Base-by-base conservation (phyloP, 1,140 invertebrate species). In the Aphidius gifuensis region DNA sequence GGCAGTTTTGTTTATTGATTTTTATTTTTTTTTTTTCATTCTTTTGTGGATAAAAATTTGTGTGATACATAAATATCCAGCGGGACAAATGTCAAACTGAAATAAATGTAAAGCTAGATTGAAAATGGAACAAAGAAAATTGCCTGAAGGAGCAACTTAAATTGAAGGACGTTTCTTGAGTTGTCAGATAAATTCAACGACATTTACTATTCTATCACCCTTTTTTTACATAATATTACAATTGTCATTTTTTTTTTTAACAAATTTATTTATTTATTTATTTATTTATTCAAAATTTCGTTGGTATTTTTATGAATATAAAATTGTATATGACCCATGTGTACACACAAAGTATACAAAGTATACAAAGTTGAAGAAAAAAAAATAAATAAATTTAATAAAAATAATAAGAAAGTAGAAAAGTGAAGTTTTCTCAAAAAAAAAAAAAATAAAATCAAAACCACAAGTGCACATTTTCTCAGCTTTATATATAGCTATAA, bases 101-200 rank as follows among this genome's bases (percentile, higher is more conserved):
- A 23, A 44, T 51, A 42, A 49, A 61, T 40, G 61, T 66, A 32
- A 32, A 32, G 23, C 23, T 32, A 32, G 23, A 32, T 32, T 32
- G 23, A 32, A 62, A 62, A 54, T 61, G 62, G 58, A 57, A 60
- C 53, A 62, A 46, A 40, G 55, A 59, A 60, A 57, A 71, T 69
- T 23, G 69, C 69, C 74, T 69, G 53, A 67, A 68, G 68, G 71
- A 69, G 76, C 70, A 69, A 75, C 70, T 74, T 79, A 78, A 79
- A 80, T 78, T 78, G 76, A 79, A 77, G 77, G 74, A 74, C 69
- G 74, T 75, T 73, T 78, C 71, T 67, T 32, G 77, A 79, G 69
- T 79, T 77, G 76, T 79, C 76, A 78, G 23, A 32, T 32, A 32
- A 32, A 32, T 32, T 32, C 23, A 78, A 68, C 73, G 72, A 71